A percentile compares a stretch with the other conserved stretches of the same genome.
phyloP scores from a whole-genome alignment of 2,888 invertebrate species.

The Leucania comma region DNA sequence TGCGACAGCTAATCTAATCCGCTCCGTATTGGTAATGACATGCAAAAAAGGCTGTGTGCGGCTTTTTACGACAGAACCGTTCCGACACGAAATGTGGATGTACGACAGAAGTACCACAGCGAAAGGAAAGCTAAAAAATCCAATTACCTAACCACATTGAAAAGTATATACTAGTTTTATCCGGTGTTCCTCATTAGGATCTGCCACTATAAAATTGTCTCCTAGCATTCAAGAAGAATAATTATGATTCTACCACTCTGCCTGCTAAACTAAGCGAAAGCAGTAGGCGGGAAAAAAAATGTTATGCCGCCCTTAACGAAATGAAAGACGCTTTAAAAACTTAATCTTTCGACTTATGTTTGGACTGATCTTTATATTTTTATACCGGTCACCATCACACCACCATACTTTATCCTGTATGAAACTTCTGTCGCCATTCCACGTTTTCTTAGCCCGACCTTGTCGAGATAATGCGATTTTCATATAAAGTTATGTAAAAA shows the following conservation, averaged over 20 bases:
- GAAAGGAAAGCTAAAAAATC: not conserved
- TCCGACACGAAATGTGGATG: not conserved
- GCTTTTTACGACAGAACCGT: conserved; percentile 65
- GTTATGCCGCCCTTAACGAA: not conserved
- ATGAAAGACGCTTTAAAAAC: not conserved
- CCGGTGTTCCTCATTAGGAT: no score
- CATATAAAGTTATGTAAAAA: conserved; percentile 81
- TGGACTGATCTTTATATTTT: not conserved
- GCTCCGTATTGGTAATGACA: conserved; percentile 63
- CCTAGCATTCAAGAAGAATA: no score
- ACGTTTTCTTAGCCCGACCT: conserved; percentile 28
- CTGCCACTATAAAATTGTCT: no score
- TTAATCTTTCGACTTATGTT: not conserved
- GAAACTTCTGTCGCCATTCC: conserved; percentile 37
- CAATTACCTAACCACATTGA: not conserved
- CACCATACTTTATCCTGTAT: not conserved
- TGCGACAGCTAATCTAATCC: conserved; percentile 54
- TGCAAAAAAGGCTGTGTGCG: conserved; percentile 63
- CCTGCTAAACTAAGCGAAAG: no score
- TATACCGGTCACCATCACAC: not conserved
- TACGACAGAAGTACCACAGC: conserved; percentile 33
- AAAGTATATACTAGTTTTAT: not conserved
- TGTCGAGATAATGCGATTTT: conserved; percentile 75
- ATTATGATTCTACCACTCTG: no score
- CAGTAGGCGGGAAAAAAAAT: no score